These are phyloP conservation scores for Acanthosepion lycidas DNA, from an alignment of 2,888 invertebrate genomes.

Conservation along the genomic window DNA sequence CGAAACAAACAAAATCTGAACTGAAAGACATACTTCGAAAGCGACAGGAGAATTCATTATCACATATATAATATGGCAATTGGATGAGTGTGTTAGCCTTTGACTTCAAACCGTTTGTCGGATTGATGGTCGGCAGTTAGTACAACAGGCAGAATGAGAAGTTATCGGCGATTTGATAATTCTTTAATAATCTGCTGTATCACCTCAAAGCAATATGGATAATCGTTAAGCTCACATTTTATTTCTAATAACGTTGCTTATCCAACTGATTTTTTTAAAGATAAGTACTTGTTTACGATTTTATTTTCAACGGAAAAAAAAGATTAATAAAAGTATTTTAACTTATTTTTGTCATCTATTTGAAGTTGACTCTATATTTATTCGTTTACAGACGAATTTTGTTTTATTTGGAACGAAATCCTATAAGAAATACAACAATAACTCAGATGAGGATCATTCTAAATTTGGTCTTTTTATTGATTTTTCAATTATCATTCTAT, in stretches of 20 bases:
- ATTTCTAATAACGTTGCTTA: neutral
- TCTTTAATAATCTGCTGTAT: neutral
- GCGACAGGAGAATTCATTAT: too few species aligned
- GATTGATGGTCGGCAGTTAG: neutral
- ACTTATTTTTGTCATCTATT: neutral
- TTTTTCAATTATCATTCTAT: too few species aligned
- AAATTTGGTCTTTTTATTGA: too few species aligned
- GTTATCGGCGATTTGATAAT: neutral
- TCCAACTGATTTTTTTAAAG: neutral
- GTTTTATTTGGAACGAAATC: too few species aligned
- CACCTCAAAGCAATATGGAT: neutral
- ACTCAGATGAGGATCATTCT: too few species aligned
- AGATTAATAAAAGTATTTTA: neutral
- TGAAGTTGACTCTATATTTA: neutral
- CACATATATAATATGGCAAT: too few species aligned
- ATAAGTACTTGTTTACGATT: neutral
- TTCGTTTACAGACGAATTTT: too few species aligned
- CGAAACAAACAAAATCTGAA: too few species aligned
- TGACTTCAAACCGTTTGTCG: neutral
- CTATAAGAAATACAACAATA: too few species aligned
- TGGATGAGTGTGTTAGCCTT: neutral
- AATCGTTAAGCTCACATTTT: neutral
- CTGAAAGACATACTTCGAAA: too few species aligned
- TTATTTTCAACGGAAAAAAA: neutral
- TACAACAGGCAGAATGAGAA: neutral